Base-by-base conservation (phyloP, 2,888 invertebrate genomes). In the Acanthosepion pharaonis region DNA sequence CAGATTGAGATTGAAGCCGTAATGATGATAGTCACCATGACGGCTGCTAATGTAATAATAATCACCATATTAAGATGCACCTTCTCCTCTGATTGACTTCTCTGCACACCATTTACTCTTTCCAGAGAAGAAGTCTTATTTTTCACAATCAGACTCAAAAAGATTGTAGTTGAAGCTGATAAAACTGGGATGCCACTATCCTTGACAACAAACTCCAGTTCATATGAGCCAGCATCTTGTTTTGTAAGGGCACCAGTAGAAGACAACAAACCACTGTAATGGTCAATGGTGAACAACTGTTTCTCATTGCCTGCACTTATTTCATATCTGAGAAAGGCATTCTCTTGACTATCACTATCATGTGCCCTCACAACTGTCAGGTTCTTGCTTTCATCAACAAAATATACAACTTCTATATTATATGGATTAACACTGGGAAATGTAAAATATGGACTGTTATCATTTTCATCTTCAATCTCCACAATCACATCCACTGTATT, bases 231-330 rank as follows among this genome's bases (percentile, higher is more conserved):
- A 33, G 78, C 78, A 78, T 78, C 78, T 78, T 78, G 78, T 78
- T 78, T 78, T n/a, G 78, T 78, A 78, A 78, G 78, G 78, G 78
- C 78, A 78, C 78, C 78, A n/a, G 78, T 78, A 78, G 78, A 78
- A 78, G 78, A 78, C n/a, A 78, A 78, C 78, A 78, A 78, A 78
- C 78, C 78, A 78, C 78, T 78, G 78, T 78, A 78, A 78, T 78
- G 78, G 78, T 78, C 78, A 78, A 78, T 78, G 11, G 78, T 78
- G 33, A 78, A 78, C 78, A 78, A 78, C 78, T 78, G 78, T 78
- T 78, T 78, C 78, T 78, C 78, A 78, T 78, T 78, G 78, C 78
- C 78, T 78, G 78, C n/a, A 33, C 78, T 78, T 78, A 78, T 78
- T 78, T 78, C 78, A 78, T 78, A 78, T 78, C n/a, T 78, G 15